These are phyloP conservation scores for Lordiphosa fenestrarum DNA, from an alignment of 2,888 invertebrate genomes.

Conservation along the genomic window DNA sequence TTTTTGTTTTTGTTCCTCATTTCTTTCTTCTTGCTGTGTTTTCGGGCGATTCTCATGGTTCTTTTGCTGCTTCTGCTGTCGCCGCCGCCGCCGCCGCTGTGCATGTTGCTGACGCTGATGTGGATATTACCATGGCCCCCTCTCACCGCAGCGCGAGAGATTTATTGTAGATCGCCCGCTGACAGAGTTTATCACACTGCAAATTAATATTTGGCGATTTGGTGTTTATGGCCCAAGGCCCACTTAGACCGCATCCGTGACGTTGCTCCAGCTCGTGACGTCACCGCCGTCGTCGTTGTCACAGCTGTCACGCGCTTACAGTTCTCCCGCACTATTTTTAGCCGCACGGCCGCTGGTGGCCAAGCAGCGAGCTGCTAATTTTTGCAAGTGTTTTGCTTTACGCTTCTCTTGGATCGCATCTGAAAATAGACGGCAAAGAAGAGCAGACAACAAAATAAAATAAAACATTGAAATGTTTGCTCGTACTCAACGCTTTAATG, in stretches of 20 bases:
- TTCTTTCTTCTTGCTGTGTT: constrained; percentile 64
- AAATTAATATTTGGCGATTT: constrained; percentile 22
- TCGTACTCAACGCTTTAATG: constrained; percentile 62
- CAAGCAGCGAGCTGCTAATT: constrained; percentile 56
- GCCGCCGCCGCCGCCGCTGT: constrained; percentile 32
- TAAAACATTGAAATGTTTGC: constrained; percentile 74
- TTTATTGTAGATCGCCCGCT: no score
- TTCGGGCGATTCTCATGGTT: constrained; percentile 66
- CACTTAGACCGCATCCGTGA: constrained; percentile 52
- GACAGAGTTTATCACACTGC: no score
- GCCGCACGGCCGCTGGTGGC: constrained; percentile 30
- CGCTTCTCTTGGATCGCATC: constrained; percentile 69
- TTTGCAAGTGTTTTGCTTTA: constrained; percentile 72
- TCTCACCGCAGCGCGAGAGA: not conserved
- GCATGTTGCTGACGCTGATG: constrained; percentile 32
- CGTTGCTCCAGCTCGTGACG: constrained; percentile 48
- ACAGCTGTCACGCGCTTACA: constrained; percentile 70
- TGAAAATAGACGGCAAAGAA: constrained; percentile 63
- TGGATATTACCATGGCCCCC: constrained; percentile 41
- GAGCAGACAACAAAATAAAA: constrained; percentile 37
- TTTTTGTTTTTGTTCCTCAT: constrained; percentile 54
- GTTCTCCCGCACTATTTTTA: constrained; percentile 58
- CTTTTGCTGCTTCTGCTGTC: constrained; percentile 28
- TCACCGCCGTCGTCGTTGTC: constrained; percentile 41
- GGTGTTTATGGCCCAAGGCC: constrained; percentile 29